Evolutionary conservation across 2,797 vertebrate species (phyloP).

Genomic region (Melopsittacus undulatus): DNA sequence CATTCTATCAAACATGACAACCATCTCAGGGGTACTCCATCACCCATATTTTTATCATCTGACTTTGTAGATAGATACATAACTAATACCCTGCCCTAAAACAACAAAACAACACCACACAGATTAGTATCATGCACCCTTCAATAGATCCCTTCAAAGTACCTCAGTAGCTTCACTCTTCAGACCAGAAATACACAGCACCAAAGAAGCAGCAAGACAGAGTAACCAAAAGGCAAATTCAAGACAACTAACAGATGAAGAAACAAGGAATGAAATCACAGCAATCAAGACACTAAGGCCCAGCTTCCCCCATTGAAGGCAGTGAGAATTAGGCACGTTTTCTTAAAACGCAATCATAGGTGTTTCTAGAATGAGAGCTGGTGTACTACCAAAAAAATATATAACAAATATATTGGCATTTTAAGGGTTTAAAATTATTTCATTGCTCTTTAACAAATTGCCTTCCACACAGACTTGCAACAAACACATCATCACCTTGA

Average conservation of each 20-base stretch:
- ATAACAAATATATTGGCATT: not conserved
- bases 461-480: not conserved
- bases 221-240: not conserved
- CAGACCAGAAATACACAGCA: not conserved
- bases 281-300: not conserved
- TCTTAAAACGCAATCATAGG: not conserved
- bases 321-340: not conserved
- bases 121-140: not conserved
- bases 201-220: not conserved
- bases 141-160: not conserved
- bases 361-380: not conserved
- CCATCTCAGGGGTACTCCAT: not conserved
- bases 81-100: not conserved
- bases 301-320: not conserved
- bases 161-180: not conserved
- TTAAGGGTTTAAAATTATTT: not conserved
- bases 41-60: not conserved
- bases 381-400: not conserved
- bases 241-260: not conserved
- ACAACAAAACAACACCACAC: not conserved
- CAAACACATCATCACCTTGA: not conserved
- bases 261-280: not conserved
- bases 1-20: not conserved
- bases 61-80: not conserved
- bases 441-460: not conserved